phyloP scores from a whole-genome alignment of 2,797 vertebrate genomes.

The Sebastes miniatus region DNA sequence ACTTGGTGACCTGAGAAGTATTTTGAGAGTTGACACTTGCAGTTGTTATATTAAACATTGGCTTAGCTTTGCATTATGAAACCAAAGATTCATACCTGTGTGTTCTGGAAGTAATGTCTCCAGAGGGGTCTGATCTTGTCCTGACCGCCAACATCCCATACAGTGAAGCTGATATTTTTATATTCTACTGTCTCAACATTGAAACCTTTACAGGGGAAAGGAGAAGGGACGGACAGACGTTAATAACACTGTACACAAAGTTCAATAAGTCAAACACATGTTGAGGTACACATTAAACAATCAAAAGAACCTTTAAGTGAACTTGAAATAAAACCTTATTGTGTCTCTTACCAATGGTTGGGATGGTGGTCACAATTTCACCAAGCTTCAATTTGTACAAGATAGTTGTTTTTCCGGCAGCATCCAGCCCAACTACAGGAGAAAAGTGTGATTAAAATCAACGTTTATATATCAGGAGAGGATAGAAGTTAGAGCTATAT shows the following conservation, averaged over 20 bases:
- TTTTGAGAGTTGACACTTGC: not conserved
- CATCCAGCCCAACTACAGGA: conserved; percentile 88
- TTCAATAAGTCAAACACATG: not conserved
- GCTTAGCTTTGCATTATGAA: not conserved
- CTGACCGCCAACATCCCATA: conserved; percentile 96
- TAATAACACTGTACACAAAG: not conserved
- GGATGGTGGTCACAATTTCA: conserved; percentile 93
- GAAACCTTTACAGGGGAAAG: conserved; percentile 81
- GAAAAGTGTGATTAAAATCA: not conserved
- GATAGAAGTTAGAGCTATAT: not conserved
- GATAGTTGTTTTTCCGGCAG: conserved; percentile 94
- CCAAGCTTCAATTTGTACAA: conserved; percentile 93
- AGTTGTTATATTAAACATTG: not conserved
- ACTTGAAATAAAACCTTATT: not conserved
- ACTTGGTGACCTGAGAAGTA: not conserved
- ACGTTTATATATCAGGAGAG: not conserved
- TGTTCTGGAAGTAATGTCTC: conserved; percentile 96
- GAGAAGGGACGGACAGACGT: not conserved
- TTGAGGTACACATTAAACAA: too few relatives aligned
- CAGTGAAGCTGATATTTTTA: conserved; percentile 94
- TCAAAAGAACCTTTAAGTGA: not conserved
- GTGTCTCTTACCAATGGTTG: conserved; percentile 88
- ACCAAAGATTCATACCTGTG: conserved; percentile 80
- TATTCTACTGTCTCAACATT: conserved; percentile 95
- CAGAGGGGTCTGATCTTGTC: conserved; percentile 94